Percentiles rank a stretch among this genome's conserved stretches.
Evolutionary conservation across 1,140 invertebrate species (phyloP).

Genomic region (Anadara kagoshimensis): DNA sequence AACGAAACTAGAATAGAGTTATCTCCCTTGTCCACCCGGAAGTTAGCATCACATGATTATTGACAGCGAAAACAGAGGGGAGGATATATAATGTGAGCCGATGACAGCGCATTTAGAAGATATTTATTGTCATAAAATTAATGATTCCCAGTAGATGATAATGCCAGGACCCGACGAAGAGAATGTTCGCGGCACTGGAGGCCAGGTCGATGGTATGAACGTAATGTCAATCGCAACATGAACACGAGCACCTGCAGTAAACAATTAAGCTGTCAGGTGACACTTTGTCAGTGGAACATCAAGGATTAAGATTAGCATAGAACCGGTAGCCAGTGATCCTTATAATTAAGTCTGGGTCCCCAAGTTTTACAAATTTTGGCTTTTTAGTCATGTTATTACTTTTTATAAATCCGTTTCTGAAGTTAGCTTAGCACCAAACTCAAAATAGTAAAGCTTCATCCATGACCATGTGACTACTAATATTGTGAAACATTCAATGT

Average conservation of each 20-base stretch:
- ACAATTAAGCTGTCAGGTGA: neutral
- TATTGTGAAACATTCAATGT: too few species aligned
- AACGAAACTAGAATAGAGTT: too few species aligned
- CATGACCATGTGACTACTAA: too few species aligned
- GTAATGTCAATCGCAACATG: constrained; percentile 1
- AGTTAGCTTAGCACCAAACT: too few species aligned
- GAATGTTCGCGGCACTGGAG: constrained; percentile 54
- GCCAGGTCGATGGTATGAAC: constrained; percentile 65
- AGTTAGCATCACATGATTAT: too few species aligned
- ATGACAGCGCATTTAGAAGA: too few species aligned
- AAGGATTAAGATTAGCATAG: neutral
- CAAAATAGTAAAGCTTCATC: too few species aligned
- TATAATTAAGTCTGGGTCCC: neutral
- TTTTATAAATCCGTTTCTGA: neutral
- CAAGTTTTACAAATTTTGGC: neutral
- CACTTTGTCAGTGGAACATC: neutral
- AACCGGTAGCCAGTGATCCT: neutral
- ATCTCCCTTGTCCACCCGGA: too few species aligned
- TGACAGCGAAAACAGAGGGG: too few species aligned
- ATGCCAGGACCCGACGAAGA: constrained; percentile 64
- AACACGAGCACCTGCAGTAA: constrained; percentile 7
- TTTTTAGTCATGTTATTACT: neutral
- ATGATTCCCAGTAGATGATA: constrained; percentile 48
- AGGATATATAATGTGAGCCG: too few species aligned
- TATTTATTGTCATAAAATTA: too few species aligned